Conservation (phyloP, 2,888 invertebrate species). For the Baronia brevicornis region DNA sequence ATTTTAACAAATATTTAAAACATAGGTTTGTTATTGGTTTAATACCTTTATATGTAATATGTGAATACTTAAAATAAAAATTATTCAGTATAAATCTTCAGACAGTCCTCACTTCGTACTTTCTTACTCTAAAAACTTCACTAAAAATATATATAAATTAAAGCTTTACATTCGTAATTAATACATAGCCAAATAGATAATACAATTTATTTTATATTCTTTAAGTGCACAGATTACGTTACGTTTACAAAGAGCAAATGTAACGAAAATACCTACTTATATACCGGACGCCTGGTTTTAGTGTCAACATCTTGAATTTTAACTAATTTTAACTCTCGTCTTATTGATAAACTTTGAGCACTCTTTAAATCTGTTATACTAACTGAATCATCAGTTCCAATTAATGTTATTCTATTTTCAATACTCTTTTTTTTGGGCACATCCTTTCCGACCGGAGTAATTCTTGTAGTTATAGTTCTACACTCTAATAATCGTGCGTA, state of each 20-base stretch:
- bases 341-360: conserved; percentile 80
- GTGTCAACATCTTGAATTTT: conserved; percentile 80
- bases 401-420: conserved; percentile 78
- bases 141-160: too few relatives aligned
- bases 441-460: conserved; percentile 58
- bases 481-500: conserved; percentile 34
- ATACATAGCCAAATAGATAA: too few relatives aligned
- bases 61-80: too few relatives aligned
- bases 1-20: too few relatives aligned
- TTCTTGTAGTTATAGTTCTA: conserved; percentile 39
- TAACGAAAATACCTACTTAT: conserved; percentile 63
- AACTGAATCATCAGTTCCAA: conserved; percentile 74
- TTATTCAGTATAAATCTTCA: too few relatives aligned
- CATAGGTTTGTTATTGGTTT: too few relatives aligned
- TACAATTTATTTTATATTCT: too few relatives aligned
- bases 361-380: conserved; percentile 79
- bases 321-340: conserved; percentile 80
- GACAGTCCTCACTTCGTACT: too few relatives aligned
- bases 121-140: too few relatives aligned
- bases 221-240: too few relatives aligned
- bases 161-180: too few relatives aligned
- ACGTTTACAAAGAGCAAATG: neutral
- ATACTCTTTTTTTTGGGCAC: conserved; percentile 55
- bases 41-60: too few relatives aligned
- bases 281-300: conserved; percentile 80